phyloP scores from a whole-genome alignment of 2,113 vertebrate genomes.

The Coregonus clupeaformis region DNA sequence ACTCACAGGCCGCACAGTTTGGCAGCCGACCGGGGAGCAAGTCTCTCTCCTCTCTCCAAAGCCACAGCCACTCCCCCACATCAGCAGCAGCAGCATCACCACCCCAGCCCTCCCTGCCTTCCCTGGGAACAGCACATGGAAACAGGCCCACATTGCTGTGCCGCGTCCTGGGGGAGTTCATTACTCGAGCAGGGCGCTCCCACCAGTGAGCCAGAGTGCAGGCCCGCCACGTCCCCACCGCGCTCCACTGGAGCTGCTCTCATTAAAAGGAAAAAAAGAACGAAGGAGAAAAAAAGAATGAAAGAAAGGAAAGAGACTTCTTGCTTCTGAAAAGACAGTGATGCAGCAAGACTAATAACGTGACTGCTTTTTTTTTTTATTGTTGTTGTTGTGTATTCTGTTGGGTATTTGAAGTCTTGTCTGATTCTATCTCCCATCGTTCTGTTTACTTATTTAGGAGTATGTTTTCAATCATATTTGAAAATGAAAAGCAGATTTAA shows the following conservation, averaged over 20 bases:
- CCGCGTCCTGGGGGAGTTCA: conserved; percentile 79
- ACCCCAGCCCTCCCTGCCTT: neutral
- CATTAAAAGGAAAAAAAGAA: conserved; percentile 60
- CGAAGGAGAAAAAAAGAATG: neutral
- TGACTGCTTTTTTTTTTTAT: neutral
- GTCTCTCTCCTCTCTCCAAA: conserved; percentile 23
- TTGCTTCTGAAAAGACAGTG: conserved; percentile 17
- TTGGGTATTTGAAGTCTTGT: conserved; percentile 58
- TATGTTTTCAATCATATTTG: conserved; percentile 72
- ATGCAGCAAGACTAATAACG: conserved; percentile 22
- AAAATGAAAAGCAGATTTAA: conserved; percentile 74
- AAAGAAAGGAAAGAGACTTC: conserved; percentile 4
- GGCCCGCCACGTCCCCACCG: conserved; percentile 63
- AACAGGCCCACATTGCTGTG: conserved; percentile 68
- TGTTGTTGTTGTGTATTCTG: conserved; percentile 32
- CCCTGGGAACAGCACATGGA: conserved; percentile 63
- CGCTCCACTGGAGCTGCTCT: conserved; percentile 69
- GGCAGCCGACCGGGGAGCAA: conserved; percentile 51
- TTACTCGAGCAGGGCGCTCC: conserved; percentile 78
- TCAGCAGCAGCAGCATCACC: conserved; percentile 15
- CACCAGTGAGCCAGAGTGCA: conserved; percentile 69
- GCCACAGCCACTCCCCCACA: conserved; percentile 47
- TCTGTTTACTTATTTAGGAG: conserved; percentile 74
- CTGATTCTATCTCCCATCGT: conserved; percentile 37
- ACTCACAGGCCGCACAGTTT: conserved; percentile 81